Conservation (phyloP, 2,113 vertebrate genomes). For the Notiomystis cincta region DNA sequence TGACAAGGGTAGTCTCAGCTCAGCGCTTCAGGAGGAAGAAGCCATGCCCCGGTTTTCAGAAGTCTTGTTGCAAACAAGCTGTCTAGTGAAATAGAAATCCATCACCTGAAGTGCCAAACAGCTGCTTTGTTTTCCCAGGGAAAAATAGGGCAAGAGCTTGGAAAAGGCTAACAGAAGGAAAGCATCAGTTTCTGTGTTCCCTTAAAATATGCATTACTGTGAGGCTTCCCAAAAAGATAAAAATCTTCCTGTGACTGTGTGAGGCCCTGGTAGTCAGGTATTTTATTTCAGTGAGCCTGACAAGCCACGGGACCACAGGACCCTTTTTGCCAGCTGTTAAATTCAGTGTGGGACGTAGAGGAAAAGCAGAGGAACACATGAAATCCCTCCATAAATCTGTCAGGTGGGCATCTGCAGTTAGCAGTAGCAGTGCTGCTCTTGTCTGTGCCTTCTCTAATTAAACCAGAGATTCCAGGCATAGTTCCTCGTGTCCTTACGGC, state of each 20-base stretch:
- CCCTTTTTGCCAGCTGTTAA: background rate
- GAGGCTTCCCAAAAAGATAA: background rate
- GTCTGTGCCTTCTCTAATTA: background rate
- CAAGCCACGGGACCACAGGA: background rate
- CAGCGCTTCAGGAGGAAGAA: background rate
- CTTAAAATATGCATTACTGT: background rate
- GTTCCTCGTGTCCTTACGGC: background rate
- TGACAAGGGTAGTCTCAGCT: background rate
- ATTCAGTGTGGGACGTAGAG: background rate
- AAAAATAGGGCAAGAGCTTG: background rate
- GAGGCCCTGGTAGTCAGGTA: background rate
- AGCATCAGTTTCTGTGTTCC: background rate
- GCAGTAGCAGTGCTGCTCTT: background rate
- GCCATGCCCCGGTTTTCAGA: background rate
- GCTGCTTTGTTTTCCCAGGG: background rate
- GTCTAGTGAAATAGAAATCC: background rate
- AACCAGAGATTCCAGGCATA: slow-evolving; percentile 31
- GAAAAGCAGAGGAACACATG: background rate
- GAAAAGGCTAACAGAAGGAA: background rate
- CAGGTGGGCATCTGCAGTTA: background rate
- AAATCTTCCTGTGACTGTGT: background rate
- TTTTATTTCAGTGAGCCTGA: background rate
- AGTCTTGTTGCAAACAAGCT: background rate
- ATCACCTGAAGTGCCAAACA: background rate
- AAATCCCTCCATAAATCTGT: background rate